These are phyloP conservation scores for Drosophila saltans DNA, from an alignment of 1,140 invertebrate species.

Conservation along the genomic window DNA sequence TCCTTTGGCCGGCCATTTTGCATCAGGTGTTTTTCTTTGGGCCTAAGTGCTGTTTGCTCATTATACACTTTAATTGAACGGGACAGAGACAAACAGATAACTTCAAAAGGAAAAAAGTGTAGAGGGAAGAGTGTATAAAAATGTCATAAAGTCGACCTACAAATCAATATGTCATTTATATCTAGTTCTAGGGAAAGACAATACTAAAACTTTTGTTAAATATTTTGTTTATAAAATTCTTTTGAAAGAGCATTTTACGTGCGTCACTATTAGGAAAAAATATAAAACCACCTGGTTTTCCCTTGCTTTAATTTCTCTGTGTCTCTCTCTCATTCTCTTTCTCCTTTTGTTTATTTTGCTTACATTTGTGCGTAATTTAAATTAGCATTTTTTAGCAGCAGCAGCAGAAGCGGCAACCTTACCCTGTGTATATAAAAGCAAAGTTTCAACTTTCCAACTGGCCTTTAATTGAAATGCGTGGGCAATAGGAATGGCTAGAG, in stretches of 20 bases:
- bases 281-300: not conserved
- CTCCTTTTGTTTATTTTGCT: constrained; percentile 25
- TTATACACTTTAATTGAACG: constrained; percentile 26
- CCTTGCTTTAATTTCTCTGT: not conserved
- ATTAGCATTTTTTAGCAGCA: constrained; percentile 40
- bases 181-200: not conserved
- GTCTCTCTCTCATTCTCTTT: not conserved
- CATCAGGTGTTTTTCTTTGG: constrained; percentile 52
- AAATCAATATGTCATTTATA: not conserved
- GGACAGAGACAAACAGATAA: no score
- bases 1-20: constrained; percentile 51
- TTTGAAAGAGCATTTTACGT: not conserved
- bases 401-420: constrained; percentile 4
- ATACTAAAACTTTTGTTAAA: no score
- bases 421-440: constrained; percentile 27
- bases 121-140: not conserved
- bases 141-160: not conserved
- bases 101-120: not conserved
- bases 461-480: constrained; percentile 44
- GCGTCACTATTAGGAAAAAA: not conserved
- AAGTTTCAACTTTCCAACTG: constrained; percentile 30
- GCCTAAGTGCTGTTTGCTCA: constrained; percentile 56
- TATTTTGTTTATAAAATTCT: not conserved
- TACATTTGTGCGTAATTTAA: constrained; percentile 44
- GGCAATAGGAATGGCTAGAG: not conserved